Evolutionary conservation across 2,888 invertebrate genomes (phyloP), one percentile per base, ranked within the genome.

Genomic region (Limnephilus lunatus): DNA sequence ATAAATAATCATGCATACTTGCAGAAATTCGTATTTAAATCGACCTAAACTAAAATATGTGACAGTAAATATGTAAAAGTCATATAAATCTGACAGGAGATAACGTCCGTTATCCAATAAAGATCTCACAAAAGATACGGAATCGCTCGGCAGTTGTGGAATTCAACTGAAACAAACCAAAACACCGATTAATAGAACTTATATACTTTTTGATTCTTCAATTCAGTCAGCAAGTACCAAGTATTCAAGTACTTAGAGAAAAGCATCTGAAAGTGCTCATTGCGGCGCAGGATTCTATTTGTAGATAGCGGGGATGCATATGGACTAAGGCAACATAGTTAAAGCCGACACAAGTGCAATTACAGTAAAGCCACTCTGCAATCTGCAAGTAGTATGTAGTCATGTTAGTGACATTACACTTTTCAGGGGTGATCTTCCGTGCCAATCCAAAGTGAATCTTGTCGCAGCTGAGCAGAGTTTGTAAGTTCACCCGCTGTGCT

Each of bases 371-470:
- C 32, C n/a, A 31, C 83, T 83, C 68, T 81, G 68, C 82, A 90
- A 81, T 44, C 81, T 90, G 91, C 89, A 90, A 86, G 91, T 92
- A 92, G 92, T 91, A 31, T 15, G 92, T 92, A 92, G 92, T 91
- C 68, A 92, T 91, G 86, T 91, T 92, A 92, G 92, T 90, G 39
- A 91, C 91, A 19, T 92, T 87, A 90, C 90, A 90, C 82, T 90
- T 96, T 96, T 95, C 96, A 96, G 96, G 96, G 96, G 96, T 94
- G 96, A 96, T 94, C 94, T 96, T 94, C 95, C 95, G 94, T 94
- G 95, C 94, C 95, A 95, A 94, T 94, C 95, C 94, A 95, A 95
- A 94, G 91, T 93, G 93, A 94, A 94, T 93, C 94, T 95, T 93
- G 94, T 95, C 93, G 94, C 94, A 92, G 94, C 95, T 94, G 95